Conservation (phyloP, 2,113 vertebrate genomes). For the Tinamus guttatus region DNA sequence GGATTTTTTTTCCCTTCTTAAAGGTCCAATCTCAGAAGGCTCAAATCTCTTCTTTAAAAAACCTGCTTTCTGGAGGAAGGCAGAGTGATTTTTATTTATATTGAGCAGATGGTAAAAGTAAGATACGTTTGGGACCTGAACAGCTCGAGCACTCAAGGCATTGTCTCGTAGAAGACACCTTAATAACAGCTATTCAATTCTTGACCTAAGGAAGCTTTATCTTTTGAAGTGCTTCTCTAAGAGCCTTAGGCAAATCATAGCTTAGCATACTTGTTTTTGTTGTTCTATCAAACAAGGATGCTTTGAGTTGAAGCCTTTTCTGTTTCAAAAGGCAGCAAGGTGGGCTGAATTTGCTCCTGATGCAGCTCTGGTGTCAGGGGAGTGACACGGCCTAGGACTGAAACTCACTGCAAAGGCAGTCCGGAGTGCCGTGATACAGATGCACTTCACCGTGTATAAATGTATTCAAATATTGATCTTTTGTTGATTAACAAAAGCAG, state of each 20-base stretch:
- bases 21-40: background rate
- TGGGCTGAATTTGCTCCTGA: background rate
- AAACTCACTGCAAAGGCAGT: background rate
- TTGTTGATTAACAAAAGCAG: background rate
- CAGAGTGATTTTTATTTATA: slow-evolving; percentile 57
- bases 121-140: slow-evolving; percentile 24
- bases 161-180: slow-evolving; percentile 50
- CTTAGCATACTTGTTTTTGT: slow-evolving; percentile 15
- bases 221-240: slow-evolving; percentile 33
- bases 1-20: background rate
- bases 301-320: background rate
- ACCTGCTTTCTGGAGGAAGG: slow-evolving; percentile 23
- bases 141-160: slow-evolving; percentile 25
- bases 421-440: background rate
- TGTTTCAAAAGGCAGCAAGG: background rate
- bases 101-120: slow-evolving; percentile 52
- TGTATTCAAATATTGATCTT: background rate
- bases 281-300: background rate
- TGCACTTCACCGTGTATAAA: background rate
- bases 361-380: background rate
- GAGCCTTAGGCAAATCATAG: slow-evolving; percentile 43
- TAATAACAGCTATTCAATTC: slow-evolving; percentile 38
- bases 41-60: slow-evolving; percentile 12
- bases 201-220: slow-evolving; percentile 39
- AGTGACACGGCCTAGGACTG: background rate